Conservation (phyloP, 1,140 invertebrate genomes). For the Drosophila kikkawai region DNA sequence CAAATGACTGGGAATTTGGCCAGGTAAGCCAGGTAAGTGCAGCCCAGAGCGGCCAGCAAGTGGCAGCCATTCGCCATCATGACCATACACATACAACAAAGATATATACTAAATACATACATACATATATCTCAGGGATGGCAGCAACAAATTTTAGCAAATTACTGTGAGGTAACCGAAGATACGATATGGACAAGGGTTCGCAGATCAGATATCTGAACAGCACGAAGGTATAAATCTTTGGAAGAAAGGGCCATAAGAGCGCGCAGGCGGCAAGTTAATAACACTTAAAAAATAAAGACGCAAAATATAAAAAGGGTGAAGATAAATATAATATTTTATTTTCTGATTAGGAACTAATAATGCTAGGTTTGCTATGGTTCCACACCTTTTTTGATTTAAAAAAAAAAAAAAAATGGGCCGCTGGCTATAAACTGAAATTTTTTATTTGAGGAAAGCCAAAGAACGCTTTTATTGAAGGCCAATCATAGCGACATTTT, state of each 20-base stretch:
- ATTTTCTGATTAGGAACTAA: background rate
- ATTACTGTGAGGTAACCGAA: slow-evolving; percentile 40
- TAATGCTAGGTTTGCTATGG: background rate
- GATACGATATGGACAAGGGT: slow-evolving; percentile 28
- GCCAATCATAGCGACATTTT: background rate
- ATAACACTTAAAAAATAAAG: slow-evolving; percentile 4
- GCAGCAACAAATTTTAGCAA: slow-evolving; percentile 39
- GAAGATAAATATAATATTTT: background rate
- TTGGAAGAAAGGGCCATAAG: background rate
- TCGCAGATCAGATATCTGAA: slow-evolving; percentile 28
- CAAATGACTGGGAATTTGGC: slow-evolving; percentile 47
- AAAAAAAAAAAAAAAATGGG: background rate
- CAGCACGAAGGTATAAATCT: slow-evolving; percentile 29
- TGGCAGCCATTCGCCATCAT: slow-evolving; percentile 25
- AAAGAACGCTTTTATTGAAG: background rate
- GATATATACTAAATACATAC: background rate
- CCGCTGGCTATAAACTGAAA: background rate
- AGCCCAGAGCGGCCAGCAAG: slow-evolving; percentile 31
- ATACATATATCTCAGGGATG: background rate
- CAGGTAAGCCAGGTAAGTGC: slow-evolving; percentile 31
- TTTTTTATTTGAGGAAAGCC: background rate
- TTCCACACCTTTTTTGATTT: background rate
- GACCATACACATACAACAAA: background rate
- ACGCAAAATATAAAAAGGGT: background rate
- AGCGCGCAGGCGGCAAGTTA: background rate